Evolutionary conservation across 1,140 invertebrate genomes (phyloP).

Genomic region (Brachionus plicatilis): DNA sequence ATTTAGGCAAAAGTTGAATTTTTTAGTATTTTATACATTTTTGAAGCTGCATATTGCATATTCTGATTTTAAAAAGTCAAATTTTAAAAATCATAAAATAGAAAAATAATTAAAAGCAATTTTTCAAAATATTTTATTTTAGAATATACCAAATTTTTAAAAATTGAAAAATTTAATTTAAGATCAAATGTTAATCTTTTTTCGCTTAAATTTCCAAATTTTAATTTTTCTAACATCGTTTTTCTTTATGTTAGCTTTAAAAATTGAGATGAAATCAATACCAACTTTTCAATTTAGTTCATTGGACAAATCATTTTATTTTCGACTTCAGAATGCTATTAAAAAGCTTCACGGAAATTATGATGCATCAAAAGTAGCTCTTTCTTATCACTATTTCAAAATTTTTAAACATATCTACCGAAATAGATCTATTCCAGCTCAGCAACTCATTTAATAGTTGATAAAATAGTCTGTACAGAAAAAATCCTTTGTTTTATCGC

Average conservation of each 20-base stretch:
- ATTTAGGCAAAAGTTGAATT: too few relatives aligned
- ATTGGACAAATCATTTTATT: background rate
- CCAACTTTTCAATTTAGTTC: slow-evolving; percentile 28
- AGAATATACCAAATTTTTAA: too few relatives aligned
- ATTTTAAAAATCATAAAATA: too few relatives aligned
- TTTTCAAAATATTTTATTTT: too few relatives aligned
- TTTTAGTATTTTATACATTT: too few relatives aligned
- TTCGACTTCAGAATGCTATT: background rate
- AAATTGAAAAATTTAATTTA: too few relatives aligned
- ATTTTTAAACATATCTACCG: background rate
- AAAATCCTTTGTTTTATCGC: background rate
- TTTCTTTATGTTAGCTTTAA: background rate
- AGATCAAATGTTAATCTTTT: too few relatives aligned
- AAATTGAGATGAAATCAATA: background rate
- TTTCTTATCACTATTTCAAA: background rate
- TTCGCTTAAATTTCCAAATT: too few relatives aligned
- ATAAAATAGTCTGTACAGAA: slow-evolving; percentile 17
- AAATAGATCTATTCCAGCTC: background rate
- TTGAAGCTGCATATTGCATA: too few relatives aligned
- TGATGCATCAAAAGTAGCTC: slow-evolving; percentile 5
- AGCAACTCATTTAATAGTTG: background rate
- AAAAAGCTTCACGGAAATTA: background rate
- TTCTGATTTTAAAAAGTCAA: too few relatives aligned
- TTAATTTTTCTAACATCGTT: background rate
- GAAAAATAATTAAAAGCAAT: too few relatives aligned